These are phyloP conservation scores for Lineus longissimus DNA, from an alignment of 1,140 invertebrate species.

Conservation along the genomic window DNA sequence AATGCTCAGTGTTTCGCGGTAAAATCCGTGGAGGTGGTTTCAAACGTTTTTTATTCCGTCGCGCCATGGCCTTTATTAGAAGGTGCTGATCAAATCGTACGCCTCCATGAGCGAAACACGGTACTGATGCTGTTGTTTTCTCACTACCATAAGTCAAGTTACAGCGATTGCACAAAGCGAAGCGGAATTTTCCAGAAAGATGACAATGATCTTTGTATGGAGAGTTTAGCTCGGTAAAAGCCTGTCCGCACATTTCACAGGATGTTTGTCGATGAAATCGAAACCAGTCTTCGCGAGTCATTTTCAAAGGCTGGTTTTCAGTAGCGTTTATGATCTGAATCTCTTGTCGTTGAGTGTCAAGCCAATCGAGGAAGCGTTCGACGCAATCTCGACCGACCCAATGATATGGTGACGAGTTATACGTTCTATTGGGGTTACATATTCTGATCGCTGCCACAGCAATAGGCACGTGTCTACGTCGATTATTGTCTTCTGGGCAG, in stretches of 20 bases:
- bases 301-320: not conserved
- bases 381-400: not conserved
- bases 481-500: too few species aligned
- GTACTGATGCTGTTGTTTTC: not conserved
- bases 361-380: not conserved
- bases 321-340: not conserved
- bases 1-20: not conserved
- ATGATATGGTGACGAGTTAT: not conserved
- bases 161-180: not conserved
- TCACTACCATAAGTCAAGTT: not conserved
- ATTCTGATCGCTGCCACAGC: not conserved
- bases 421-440: not conserved
- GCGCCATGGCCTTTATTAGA: not conserved
- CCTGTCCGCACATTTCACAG: not conserved
- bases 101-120: not conserved
- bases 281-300: not conserved
- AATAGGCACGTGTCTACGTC: not conserved
- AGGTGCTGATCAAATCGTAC: not conserved
- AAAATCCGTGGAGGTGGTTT: not conserved
- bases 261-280: not conserved
- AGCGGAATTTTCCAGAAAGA: not conserved
- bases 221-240: not conserved
- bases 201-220: not conserved
- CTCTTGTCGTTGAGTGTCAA: not conserved
- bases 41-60: not conserved